These are phyloP conservation scores for Oryzias javanicus DNA, from an alignment of 2,113 vertebrate genomes.

Conservation along the genomic window DNA sequence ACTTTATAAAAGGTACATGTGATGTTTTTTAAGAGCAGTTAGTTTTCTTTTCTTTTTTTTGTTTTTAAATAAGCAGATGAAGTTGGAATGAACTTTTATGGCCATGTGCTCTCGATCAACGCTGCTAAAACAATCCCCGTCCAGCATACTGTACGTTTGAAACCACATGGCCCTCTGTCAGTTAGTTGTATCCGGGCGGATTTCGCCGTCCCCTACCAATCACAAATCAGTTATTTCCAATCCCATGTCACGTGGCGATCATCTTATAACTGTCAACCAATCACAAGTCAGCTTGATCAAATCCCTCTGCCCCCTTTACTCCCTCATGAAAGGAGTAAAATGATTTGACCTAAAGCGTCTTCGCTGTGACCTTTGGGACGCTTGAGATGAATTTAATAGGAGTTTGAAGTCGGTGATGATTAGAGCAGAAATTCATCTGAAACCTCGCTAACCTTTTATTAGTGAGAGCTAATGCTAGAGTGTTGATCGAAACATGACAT, in stretches of 20 bases:
- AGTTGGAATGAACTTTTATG: constrained; percentile 56
- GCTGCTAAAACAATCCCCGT: constrained; percentile 43
- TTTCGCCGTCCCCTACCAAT: constrained; percentile 24
- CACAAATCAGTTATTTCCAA: constrained; percentile 50
- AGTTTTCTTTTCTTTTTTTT: background rate
- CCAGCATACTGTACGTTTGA: constrained; percentile 38
- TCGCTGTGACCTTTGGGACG: constrained; percentile 43
- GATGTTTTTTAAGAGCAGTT: constrained; percentile 38
- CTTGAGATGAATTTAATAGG: background rate
- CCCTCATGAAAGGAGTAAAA: constrained; percentile 30
- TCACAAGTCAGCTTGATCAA: constrained; percentile 52
- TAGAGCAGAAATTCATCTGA: background rate
- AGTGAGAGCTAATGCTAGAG: too few relatives aligned
- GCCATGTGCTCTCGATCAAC: constrained; percentile 32
- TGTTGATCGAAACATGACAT: too few relatives aligned
- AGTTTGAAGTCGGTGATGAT: background rate
- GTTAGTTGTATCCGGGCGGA: constrained; percentile 18
- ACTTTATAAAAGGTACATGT: background rate
- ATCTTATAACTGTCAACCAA: constrained; percentile 44
- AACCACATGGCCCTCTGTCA: constrained; percentile 4
- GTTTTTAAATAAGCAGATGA: constrained; percentile 29
- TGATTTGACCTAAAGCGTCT: constrained; percentile 19
- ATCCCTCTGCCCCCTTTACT: constrained; percentile 52
- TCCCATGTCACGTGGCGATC: constrained; percentile 47
- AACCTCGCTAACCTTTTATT: background rate